A percentile compares a stretch with the other conserved stretches of the same genome.
Conservation (phyloP, 2,113 vertebrate species). For the Paracanthobrama guichenoti region DNA sequence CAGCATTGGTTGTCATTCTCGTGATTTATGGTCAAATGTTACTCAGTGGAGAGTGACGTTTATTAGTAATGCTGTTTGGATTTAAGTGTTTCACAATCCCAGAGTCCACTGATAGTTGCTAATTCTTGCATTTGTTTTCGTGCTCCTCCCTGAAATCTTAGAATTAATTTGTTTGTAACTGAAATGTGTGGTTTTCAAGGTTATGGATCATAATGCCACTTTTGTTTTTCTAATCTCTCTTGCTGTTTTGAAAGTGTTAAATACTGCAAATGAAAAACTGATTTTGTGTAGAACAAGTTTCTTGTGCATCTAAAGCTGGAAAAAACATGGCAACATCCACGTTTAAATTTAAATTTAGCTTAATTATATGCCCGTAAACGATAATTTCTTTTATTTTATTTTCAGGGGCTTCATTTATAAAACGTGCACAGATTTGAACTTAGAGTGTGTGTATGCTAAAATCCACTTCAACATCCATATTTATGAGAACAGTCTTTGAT, state of each 20-base stretch:
- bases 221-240: not conserved
- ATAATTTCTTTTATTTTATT: not conserved
- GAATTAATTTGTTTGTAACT: not conserved
- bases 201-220: not conserved
- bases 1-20: not conserved
- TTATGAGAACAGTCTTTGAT: too few relatives aligned
- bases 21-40: conserved; percentile 1
- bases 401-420: too few relatives aligned
- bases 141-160: not conserved
- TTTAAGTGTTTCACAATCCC: not conserved
- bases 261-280: not conserved
- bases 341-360: not conserved
- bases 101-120: not conserved
- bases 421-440: too few relatives aligned
- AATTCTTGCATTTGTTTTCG: not conserved
- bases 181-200: not conserved
- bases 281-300: not conserved
- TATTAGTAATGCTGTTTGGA: conserved; percentile 5
- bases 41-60: not conserved
- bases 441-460: too few relatives aligned
- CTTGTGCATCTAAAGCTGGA: not conserved
- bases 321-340: not conserved
- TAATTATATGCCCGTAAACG: not conserved
- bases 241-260: conserved; percentile 6
- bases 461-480: too few relatives aligned